Conservation (phyloP, 2,888 invertebrate species). For the Tineola bisselliella region DNA sequence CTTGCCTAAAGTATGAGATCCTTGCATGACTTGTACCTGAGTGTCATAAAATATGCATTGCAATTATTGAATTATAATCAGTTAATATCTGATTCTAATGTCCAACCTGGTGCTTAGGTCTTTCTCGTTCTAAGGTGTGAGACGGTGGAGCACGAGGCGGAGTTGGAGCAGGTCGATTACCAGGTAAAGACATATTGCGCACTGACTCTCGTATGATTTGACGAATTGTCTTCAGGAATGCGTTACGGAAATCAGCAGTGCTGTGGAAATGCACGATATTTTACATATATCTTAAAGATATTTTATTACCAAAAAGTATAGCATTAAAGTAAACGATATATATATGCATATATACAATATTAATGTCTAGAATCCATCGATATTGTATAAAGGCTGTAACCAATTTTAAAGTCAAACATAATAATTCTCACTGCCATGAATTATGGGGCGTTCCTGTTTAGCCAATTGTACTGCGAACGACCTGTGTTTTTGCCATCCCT, state of each 20-base stretch:
- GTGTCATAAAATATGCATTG: neutral
- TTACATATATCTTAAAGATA: too few species aligned
- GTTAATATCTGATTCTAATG: neutral
- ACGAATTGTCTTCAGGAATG: conserved; percentile 95
- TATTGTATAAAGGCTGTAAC: too few species aligned
- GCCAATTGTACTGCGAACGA: too few species aligned
- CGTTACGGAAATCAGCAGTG: conserved; percentile 95
- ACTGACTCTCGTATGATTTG: conserved; percentile 98
- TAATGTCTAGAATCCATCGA: too few species aligned
- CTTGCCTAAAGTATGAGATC: conserved; percentile 84
- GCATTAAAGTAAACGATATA: too few species aligned
- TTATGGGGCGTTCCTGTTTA: too few species aligned
- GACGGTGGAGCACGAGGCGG: conserved; percentile 56
- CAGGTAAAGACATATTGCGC: conserved; percentile 94
- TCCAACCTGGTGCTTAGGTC: conserved; percentile 71
- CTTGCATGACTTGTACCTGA: conserved; percentile 74
- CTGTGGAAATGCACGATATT: conserved; percentile 57
- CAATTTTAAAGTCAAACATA: too few species aligned
- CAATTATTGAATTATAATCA: neutral
- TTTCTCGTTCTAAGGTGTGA: conserved; percentile 66
- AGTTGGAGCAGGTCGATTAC: conserved; percentile 71
- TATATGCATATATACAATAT: neutral
- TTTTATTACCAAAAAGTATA: too few species aligned
- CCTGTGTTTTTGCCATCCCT: too few species aligned
- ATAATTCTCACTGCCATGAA: too few species aligned